Evolutionary conservation across 2,888 invertebrate genomes (phyloP), one percentile per base, ranked within the genome.

Genomic region (Gymnoscelis rufifasciata): DNA sequence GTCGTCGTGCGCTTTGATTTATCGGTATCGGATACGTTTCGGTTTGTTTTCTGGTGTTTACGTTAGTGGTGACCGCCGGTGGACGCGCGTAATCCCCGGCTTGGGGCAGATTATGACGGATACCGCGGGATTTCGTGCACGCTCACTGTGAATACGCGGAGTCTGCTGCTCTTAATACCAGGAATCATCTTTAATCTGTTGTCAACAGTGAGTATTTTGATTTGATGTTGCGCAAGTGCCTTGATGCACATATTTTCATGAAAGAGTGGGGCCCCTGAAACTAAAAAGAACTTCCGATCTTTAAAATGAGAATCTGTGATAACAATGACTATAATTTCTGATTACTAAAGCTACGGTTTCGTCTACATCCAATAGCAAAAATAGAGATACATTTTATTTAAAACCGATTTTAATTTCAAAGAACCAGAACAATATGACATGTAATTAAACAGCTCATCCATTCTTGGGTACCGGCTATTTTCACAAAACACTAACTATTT

Each of bases 1-100:
- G 83, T 77, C 78, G 83, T 83, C 83, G 84, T 78, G 83, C 76
- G 80, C 86, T 88, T 84, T 87, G 87, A 88, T 88, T 87, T 88
- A 88, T 88, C 83, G 86, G 79, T 83, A 83, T 82, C 83, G 79
- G 81, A 82, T 78, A 75, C 74, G 74, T 73, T 76, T 71, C 70
- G 76, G 76, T 77, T 78, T 74, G 79, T 78, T 78, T 72, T 74
- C 78, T 79, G 76, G 86, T 88, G 88, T 87, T 87, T 86, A 86
- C 83, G 83, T 83, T 88, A 82, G 86, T 84, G 84, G 81, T 84
- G 78, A 73, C 75, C 79, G 70, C 70, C 78, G 78, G 70, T 77
- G 80, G 74, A 77, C 78, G 69, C 71, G 62, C 63, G 71, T 86
- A 86, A 87, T 84, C 86, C 83, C 71, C 59, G 84, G 83, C 83